These are phyloP conservation scores for Atethmia centrago DNA, from an alignment of 2,888 invertebrate species.

Conservation along the genomic window DNA sequence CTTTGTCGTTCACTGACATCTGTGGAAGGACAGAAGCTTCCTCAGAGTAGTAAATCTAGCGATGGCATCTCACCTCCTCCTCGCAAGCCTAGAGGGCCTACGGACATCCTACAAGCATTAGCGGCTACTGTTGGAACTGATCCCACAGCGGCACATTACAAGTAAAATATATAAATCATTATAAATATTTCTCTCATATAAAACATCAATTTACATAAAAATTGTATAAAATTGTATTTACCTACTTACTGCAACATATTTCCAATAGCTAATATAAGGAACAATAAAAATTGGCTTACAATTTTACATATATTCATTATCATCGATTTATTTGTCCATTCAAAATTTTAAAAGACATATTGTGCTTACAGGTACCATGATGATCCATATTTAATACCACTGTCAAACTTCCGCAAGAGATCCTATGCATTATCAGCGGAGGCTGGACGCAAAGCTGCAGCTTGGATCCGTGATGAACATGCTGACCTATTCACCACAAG, in stretches of 20 bases:
- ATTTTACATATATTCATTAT: neutral
- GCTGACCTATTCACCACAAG: conserved; percentile 92
- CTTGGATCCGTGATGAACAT: conserved; percentile 95
- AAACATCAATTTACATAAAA: neutral
- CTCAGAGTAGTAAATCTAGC: conserved; percentile 76
- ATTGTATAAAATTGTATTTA: neutral
- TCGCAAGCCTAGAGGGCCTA: conserved; percentile 94
- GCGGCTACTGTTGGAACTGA: conserved; percentile 95
- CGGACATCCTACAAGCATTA: conserved; percentile 95
- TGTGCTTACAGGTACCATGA: conserved; percentile 93
- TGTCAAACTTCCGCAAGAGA: conserved; percentile 92
- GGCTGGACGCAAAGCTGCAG: conserved; percentile 96
- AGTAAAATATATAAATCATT: conserved; percentile 73
- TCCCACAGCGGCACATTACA: conserved; percentile 96
- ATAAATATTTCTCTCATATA: too few species aligned
- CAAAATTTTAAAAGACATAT: neutral
- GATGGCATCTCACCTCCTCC: conserved; percentile 91
- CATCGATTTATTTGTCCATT: neutral
- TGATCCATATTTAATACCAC: conserved; percentile 96
- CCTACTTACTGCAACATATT: neutral
- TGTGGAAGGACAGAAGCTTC: conserved; percentile 84
- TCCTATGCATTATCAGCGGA: conserved; percentile 95
- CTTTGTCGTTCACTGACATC: conserved; percentile 80
- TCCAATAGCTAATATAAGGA: neutral
- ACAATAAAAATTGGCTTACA: neutral